These are phyloP conservation scores for Zenarchopterus dispar DNA, from an alignment of 2,797 vertebrate genomes.

Conservation along the genomic window DNA sequence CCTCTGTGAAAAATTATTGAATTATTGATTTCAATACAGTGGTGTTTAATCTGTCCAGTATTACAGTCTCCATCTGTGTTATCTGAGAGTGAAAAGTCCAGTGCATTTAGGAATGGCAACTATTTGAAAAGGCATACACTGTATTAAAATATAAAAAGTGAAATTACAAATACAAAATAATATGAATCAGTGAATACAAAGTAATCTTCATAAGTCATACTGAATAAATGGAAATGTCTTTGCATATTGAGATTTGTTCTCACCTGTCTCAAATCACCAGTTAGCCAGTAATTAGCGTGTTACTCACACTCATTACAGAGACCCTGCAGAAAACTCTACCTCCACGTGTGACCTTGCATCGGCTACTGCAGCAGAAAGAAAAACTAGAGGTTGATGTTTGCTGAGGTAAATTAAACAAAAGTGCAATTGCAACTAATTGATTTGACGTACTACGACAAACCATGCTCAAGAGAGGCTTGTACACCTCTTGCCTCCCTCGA, in stretches of 20 bases:
- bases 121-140: background rate
- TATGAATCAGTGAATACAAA: too few species aligned
- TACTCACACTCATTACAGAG: slow-evolving; percentile 53
- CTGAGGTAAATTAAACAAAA: slow-evolving; percentile 65
- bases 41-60: background rate
- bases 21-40: background rate
- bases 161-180: background rate
- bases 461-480: slow-evolving; percentile 31
- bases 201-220: background rate
- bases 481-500: slow-evolving; percentile 11
- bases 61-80: background rate
- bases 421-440: slow-evolving; percentile 39
- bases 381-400: slow-evolving; percentile 63
- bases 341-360: slow-evolving; percentile 68
- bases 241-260: slow-evolving; percentile 8
- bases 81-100: background rate
- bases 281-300: slow-evolving; percentile 51
- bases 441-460: slow-evolving; percentile 37
- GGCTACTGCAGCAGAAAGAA: slow-evolving; percentile 62
- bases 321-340: slow-evolving; percentile 59
- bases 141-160: background rate
- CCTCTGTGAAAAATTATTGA: background rate
- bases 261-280: slow-evolving; percentile 22
- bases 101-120: background rate
- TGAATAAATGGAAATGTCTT: slow-evolving; percentile 8